Evolutionary conservation across 2,113 vertebrate species (phyloP).

Genomic region (Nanger granti): DNA sequence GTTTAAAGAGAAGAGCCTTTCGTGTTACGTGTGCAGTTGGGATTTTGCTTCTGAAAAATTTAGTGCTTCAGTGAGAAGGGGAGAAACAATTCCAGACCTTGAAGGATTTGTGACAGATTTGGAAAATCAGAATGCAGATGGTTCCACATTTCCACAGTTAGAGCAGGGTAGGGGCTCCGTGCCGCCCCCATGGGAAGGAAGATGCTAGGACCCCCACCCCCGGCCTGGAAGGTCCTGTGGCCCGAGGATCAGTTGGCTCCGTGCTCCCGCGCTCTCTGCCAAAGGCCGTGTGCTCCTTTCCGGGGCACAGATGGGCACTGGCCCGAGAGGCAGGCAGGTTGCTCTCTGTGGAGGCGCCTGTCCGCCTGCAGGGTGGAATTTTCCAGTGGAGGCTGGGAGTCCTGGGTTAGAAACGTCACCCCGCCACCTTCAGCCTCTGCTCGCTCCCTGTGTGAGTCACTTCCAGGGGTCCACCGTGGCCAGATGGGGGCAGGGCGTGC

Average conservation of each 20-base stretch:
- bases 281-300: neutral
- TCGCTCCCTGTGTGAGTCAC: neutral
- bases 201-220: neutral
- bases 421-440: neutral
- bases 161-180: too few relatives aligned
- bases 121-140: neutral
- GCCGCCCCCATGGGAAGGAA: fast-evolving
- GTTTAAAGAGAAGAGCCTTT: neutral
- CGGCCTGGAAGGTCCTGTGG: neutral
- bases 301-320: neutral
- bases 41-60: neutral
- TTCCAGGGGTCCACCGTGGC: neutral
- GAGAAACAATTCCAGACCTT: neutral
- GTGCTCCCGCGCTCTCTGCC: neutral
- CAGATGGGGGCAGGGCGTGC: too few relatives aligned
- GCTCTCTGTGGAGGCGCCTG: neutral
- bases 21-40: neutral
- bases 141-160: neutral
- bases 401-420: neutral
- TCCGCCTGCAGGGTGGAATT: neutral
- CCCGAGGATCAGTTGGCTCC: neutral
- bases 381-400: neutral
- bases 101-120: neutral
- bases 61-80: neutral
- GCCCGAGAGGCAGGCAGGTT: neutral